phyloP scores from a whole-genome alignment of 2,888 invertebrate species.

The Thecocarcelia acutangulata region DNA sequence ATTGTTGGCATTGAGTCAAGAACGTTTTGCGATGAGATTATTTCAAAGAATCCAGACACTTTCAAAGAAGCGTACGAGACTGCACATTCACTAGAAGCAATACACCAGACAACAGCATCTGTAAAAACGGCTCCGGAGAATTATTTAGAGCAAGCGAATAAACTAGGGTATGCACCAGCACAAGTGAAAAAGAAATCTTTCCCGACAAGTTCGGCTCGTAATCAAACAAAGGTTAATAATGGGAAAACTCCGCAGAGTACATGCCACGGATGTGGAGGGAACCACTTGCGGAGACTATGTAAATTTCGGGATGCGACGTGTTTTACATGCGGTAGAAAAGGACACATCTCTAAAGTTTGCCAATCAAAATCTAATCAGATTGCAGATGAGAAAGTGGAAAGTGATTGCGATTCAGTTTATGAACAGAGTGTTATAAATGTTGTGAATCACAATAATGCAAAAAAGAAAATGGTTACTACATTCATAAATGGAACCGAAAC shows the following conservation, averaged over 20 bases:
- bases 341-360: conserved; percentile 23
- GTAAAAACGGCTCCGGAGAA: not conserved
- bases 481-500: not conserved
- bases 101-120: conserved; percentile 8
- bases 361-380: conserved; percentile 5
- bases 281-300: not conserved
- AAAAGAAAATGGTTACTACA: conserved; percentile 24
- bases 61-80: not conserved
- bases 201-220: not conserved
- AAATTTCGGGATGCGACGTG: conserved; percentile 3
- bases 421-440: conserved; percentile 5
- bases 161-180: conserved; percentile 38
- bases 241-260: not conserved
- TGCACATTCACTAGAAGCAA: conserved; percentile 5
- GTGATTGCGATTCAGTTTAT: not conserved
- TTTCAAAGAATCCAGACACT: not conserved
- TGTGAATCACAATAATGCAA: too few species aligned
- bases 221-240: not conserved
- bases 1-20: not conserved
- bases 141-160: conserved; percentile 33
- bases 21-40: not conserved
- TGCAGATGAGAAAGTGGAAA: not conserved
- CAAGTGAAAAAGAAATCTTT: conserved; percentile 17
- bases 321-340: conserved; percentile 6
- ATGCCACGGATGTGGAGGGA: conserved; percentile 4